Evolutionary conservation across 2,888 invertebrate species (phyloP).

Genomic region (Diarsia brunnea): DNA sequence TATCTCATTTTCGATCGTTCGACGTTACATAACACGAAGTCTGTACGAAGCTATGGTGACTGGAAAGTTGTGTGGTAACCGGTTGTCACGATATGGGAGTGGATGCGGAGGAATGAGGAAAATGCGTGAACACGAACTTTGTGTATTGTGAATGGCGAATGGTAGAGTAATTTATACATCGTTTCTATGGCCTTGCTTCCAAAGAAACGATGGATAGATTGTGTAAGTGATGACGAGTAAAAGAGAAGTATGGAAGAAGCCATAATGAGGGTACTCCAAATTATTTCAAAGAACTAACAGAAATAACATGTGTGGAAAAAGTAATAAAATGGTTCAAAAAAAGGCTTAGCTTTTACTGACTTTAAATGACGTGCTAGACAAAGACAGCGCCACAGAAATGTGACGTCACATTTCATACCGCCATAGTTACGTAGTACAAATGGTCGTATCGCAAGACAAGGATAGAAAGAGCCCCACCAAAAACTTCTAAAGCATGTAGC

Average conservation of each 20-base stretch:
- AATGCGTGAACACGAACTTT: not conserved
- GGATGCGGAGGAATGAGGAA: not conserved
- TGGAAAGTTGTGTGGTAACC: not conserved
- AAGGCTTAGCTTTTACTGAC: too few relatives aligned
- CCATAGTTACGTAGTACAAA: too few relatives aligned
- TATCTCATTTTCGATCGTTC: not conserved
- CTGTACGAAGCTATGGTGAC: not conserved
- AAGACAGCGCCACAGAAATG: too few relatives aligned
- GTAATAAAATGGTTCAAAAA: too few relatives aligned
- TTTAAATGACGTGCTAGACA: too few relatives aligned
- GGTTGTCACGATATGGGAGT: not conserved
- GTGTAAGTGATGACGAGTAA: not conserved
- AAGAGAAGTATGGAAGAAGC: not conserved
- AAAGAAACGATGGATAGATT: not conserved
- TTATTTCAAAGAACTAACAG: not conserved
- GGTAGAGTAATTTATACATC: too few relatives aligned
- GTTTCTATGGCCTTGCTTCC: too few relatives aligned
- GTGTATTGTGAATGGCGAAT: not conserved
- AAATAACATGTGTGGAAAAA: too few relatives aligned
- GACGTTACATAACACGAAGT: not conserved
- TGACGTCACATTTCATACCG: too few relatives aligned
- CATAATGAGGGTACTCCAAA: not conserved
- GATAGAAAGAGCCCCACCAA: too few relatives aligned
- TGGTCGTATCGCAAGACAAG: too few relatives aligned
- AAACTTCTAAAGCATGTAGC: too few relatives aligned